phyloP scores from a whole-genome alignment of 35 echinoderm and acorn worm genomes.

The Lytechinus pictus region DNA sequence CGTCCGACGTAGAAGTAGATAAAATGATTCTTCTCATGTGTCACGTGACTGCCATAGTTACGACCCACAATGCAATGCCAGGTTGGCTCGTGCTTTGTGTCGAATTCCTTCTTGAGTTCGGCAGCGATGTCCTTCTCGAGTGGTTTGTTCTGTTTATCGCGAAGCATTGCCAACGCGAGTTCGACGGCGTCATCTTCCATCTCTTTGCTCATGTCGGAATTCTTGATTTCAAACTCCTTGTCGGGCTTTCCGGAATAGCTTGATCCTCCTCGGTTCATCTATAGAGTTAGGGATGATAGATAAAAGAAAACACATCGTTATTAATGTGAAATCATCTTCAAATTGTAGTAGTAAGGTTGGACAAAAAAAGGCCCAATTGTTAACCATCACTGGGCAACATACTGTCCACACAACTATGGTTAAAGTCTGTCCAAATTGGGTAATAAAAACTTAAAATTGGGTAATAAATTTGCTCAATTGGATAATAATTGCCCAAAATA shows the following conservation, averaged over 20 bases:
- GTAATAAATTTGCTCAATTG: too few species aligned
- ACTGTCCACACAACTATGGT: too few species aligned
- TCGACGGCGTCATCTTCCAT: neutral
- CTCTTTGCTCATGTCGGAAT: conserved; percentile 8
- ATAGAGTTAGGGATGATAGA: neutral
- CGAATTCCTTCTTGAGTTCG: conserved; percentile 72
- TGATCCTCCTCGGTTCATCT: neutral
- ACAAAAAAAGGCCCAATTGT: too few species aligned
- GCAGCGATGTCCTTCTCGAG: conserved; percentile 66
- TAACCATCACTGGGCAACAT: too few species aligned
- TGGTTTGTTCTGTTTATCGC: neutral
- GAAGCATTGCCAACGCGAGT: neutral
- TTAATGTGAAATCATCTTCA: neutral
- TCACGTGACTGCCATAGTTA: conserved; percentile 68
- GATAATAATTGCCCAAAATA: too few species aligned
- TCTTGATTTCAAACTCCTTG: conserved; percentile 19
- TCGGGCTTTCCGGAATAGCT: neutral
- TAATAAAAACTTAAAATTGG: too few species aligned
- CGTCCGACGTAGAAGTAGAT: conserved; percentile 61
- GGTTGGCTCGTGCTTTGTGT: conserved; percentile 64
- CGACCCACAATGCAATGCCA: conserved; percentile 76
- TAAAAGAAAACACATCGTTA: neutral
- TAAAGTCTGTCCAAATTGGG: too few species aligned
- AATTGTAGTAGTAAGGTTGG: neutral
- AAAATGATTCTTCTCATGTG: conserved; percentile 66